Percentiles rank a stretch among this genome's conserved stretches.
Evolutionary conservation across 2,113 vertebrate genomes (phyloP).

Genomic region (Chinchilla lanigera): DNA sequence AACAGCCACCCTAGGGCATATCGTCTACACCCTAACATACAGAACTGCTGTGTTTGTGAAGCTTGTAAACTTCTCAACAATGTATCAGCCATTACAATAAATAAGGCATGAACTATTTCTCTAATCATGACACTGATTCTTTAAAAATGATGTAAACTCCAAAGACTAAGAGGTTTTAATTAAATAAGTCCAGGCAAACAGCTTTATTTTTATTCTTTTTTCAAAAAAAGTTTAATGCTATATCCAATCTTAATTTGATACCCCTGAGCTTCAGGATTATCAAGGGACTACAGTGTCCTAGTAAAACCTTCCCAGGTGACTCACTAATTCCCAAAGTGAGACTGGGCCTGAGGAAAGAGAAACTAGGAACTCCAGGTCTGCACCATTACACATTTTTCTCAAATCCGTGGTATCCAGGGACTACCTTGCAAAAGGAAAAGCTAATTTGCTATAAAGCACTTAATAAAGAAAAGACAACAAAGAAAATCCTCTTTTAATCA

Average conservation of each 20-base stretch:
- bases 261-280: not conserved
- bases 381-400: not conserved
- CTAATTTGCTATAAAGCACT: constrained; percentile 39
- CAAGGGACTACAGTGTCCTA: not conserved
- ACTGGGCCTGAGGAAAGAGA: not conserved
- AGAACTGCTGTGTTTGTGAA: not conserved
- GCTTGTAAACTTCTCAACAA: not conserved
- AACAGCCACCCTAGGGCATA: not conserved
- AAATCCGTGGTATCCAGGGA: not conserved
- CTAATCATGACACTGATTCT: not conserved
- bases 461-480: constrained; percentile 57
- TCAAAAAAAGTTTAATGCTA: not conserved
- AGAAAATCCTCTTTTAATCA: constrained; percentile 57
- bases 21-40: not conserved
- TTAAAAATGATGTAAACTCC: constrained; percentile 12
- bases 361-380: not conserved
- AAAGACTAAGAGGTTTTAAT: constrained; percentile 1
- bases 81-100: not conserved
- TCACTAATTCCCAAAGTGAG: not conserved
- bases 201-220: not conserved
- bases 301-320: not conserved
- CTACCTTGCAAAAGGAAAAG: constrained; percentile 19
- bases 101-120: not conserved
- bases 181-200: not conserved
- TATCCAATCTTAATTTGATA: not conserved